Conservation (phyloP, 23 tunicate genomes). For the Trididemnum miniatum region DNA sequence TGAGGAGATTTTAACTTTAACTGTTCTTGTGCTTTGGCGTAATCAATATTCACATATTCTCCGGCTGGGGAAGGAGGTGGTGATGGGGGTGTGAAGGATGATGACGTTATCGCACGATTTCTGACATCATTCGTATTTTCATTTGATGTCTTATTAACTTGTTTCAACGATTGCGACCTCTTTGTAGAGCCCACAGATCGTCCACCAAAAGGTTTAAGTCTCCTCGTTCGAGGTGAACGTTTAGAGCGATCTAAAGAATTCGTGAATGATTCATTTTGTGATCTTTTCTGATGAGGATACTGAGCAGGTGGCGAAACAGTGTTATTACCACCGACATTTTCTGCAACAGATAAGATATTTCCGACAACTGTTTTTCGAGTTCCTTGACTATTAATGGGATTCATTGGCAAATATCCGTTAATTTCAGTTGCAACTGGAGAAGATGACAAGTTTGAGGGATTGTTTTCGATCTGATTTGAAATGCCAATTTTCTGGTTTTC, state of each 20-base stretch:
- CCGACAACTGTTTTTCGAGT: constrained; percentile 11
- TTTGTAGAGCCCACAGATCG: not conserved
- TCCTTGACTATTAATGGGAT: constrained; percentile 24
- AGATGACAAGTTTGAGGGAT: not conserved
- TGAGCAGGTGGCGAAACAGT: constrained; percentile 6
- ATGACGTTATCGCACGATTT: not conserved
- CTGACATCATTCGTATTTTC: not conserved
- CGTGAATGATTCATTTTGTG: constrained; percentile 3
- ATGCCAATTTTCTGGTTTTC: not conserved
- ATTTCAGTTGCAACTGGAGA: constrained; percentile 14
- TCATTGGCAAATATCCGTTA: constrained; percentile 67
- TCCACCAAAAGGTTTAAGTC: not conserved
- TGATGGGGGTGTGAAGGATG: not conserved
- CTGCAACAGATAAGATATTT: not conserved
- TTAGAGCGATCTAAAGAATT: constrained; percentile 52
- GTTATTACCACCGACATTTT: not conserved
- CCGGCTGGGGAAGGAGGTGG: constrained; percentile 56
- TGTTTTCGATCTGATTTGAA: not conserved
- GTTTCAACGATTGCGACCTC: constrained; percentile 32
- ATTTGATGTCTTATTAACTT: constrained; percentile 26
- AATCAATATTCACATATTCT: constrained; percentile 80
- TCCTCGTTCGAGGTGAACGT: constrained; percentile 36
- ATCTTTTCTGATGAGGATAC: constrained; percentile 66
- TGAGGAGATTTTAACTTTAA: not conserved
- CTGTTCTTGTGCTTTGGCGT: constrained; percentile 57